Conservation (phyloP, 1,140 invertebrate genomes). For the Aporrectodea caliginosa region DNA sequence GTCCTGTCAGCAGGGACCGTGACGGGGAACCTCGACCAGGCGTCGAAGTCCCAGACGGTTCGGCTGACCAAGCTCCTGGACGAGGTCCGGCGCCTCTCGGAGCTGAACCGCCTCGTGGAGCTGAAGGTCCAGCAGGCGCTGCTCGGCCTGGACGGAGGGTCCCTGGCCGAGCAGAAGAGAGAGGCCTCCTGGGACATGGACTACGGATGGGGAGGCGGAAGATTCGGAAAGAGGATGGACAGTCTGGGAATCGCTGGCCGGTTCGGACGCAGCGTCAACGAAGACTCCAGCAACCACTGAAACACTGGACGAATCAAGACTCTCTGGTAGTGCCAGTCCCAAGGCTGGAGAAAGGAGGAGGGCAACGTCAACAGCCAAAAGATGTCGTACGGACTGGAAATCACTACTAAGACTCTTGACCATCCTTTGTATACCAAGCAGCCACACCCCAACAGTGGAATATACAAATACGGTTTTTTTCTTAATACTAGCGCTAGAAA, state of each 20-base stretch:
- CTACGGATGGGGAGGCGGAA: conserved; percentile 20
- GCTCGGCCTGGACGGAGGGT: not conserved
- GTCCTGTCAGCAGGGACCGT: not conserved
- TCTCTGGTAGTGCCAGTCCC: no score
- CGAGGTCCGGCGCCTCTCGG: not conserved
- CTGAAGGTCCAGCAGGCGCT: not conserved
- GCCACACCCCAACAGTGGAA: no score
- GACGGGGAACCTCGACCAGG: not conserved
- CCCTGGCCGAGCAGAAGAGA: conserved; percentile 4
- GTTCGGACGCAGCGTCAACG: conserved; percentile 9
- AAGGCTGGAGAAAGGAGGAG: no score
- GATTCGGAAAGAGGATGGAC: conserved; percentile 12
- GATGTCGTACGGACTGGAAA: no score
- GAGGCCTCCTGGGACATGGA: conserved; percentile 18
- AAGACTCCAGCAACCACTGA: no score
- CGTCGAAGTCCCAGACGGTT: not conserved
- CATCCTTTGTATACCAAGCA: no score
- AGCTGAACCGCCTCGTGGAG: not conserved
- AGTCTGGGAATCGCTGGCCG: not conserved
- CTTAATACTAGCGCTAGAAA: no score
- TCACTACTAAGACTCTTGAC: no score
- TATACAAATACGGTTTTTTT: no score
- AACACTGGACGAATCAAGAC: no score
- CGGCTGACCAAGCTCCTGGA: not conserved
- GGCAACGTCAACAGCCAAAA: no score